phyloP scores from a whole-genome alignment of 2,113 vertebrate species.

The Pholis gunnellus region DNA sequence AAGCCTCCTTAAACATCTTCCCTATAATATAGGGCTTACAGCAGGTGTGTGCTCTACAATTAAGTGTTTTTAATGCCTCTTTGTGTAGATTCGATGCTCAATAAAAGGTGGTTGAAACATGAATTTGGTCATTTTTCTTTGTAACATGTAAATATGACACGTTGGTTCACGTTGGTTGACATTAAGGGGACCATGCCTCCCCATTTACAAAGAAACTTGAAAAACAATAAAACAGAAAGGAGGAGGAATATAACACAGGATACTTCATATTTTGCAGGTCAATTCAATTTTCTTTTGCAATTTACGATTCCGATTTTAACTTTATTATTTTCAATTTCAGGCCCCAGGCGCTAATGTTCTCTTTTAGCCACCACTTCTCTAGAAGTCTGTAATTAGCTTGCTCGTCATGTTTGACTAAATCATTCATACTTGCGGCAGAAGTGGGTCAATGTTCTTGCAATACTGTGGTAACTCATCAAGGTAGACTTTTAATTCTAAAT shows the following conservation, averaged over 20 bases:
- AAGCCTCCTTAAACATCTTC: no score
- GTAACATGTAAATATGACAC: neutral
- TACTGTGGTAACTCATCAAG: neutral
- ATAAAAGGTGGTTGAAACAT: neutral
- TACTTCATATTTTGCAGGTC: neutral
- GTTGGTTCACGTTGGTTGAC: neutral
- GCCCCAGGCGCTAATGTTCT: neutral
- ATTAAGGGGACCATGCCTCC: neutral
- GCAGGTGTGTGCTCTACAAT: neutral
- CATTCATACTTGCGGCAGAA: neutral
- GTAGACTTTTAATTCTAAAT: neutral
- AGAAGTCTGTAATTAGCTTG: neutral
- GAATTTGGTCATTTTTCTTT: neutral
- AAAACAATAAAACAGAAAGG: no score
- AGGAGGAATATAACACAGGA: neutral
- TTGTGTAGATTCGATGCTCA: neutral
- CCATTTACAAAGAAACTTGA: neutral
- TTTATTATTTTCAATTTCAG: neutral
- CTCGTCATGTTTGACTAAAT: conserved; percentile 2
- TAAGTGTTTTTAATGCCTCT: neutral
- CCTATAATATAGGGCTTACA: neutral
- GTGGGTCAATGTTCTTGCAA: neutral
- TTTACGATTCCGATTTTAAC: neutral
- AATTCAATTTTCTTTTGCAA: neutral
- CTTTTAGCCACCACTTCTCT: neutral